Base-by-base conservation (phyloP, 2,888 invertebrate species). In the Ceratothoa steindachneri region DNA sequence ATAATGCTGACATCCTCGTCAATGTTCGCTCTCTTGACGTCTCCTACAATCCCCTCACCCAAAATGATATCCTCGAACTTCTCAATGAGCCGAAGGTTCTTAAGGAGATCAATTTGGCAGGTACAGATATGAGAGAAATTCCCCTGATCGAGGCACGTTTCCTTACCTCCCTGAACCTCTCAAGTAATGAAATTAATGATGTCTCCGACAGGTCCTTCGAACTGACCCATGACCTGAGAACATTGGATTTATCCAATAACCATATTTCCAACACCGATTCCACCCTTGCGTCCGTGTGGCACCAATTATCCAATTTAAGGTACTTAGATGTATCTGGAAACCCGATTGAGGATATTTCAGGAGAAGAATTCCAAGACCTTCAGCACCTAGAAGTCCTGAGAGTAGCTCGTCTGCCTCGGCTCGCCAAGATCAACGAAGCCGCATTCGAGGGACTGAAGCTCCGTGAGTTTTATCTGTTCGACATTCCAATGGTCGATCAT, bases 11-110 rank as follows among this genome's bases (percentile, higher is more conserved):
- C 81, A 90, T 93, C 0, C 89, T 95, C 87, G 92, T 92, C 0
- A 94, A 93, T 82, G 91, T 95, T 2, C 95, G 95, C 83, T 88
- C 90, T 80, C 85, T 95, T 7, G 94, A 95, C 84, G 85, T 95
- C 9, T 93, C 93, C 1, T 91, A 89, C 80, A 95, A 95, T 86
- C 93, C 93, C 0, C 83, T 95, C 0, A 89, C 90, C 0, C 87
- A 88, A 71, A 90, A 90, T 81, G 89, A 93, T 0, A 87, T 94
- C 0, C 87, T 85, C 65, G 91, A 91, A 82, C 89, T 95, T 71
- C 84, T 95, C 0, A 91, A 91, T 30, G 94, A 95, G 83, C 95
- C 95, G 0, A 95, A 95, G 85, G 93, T 94, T 0, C 90, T 93
- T 0, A 80, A 84, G 53, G 89, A 90, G 73, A 85, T 95, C 15